Conservation (phyloP, 2,888 invertebrate genomes). For the Colletes collaris region DNA sequence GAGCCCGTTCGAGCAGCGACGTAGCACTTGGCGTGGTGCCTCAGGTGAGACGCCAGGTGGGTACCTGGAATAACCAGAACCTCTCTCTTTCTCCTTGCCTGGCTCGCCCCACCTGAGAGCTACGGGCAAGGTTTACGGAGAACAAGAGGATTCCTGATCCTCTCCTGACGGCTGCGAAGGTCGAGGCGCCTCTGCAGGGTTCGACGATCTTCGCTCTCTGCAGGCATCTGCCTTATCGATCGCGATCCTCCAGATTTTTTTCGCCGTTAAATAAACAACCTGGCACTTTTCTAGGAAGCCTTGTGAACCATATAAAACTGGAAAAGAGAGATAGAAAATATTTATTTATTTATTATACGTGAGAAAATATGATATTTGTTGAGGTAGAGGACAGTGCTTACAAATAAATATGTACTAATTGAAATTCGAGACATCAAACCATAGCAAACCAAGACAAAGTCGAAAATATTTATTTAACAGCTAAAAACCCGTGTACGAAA, state of each 20-base stretch:
- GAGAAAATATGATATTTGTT: too few relatives aligned
- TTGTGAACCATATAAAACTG: too few relatives aligned
- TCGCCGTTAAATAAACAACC: too few relatives aligned
- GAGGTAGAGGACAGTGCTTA: too few relatives aligned
- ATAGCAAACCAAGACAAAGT: too few relatives aligned
- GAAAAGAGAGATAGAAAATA: too few relatives aligned
- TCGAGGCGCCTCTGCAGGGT: conserved; percentile 60
- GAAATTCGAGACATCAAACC: too few relatives aligned
- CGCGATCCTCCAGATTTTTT: neutral
- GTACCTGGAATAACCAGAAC: conserved; percentile 66
- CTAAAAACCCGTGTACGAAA: too few relatives aligned
- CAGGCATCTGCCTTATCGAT: conserved; percentile 55
- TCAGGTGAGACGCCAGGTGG: conserved; percentile 78
- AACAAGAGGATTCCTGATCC: conserved; percentile 62
- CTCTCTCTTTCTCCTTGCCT: conserved; percentile 59
- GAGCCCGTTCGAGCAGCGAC: conserved; percentile 63
- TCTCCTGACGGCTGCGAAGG: conserved; percentile 40
- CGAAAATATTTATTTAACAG: too few relatives aligned
- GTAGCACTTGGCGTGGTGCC: conserved; percentile 65
- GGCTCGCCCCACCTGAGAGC: conserved; percentile 57
- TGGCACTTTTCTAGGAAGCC: too few relatives aligned
- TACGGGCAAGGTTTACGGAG: conserved; percentile 63
- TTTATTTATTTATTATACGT: too few relatives aligned
- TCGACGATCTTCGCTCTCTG: conserved; percentile 51
- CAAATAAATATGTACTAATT: too few relatives aligned